These are phyloP conservation scores for Notolepis coatsorum DNA, from an alignment of 2,797 vertebrate species.

Conservation along the genomic window DNA sequence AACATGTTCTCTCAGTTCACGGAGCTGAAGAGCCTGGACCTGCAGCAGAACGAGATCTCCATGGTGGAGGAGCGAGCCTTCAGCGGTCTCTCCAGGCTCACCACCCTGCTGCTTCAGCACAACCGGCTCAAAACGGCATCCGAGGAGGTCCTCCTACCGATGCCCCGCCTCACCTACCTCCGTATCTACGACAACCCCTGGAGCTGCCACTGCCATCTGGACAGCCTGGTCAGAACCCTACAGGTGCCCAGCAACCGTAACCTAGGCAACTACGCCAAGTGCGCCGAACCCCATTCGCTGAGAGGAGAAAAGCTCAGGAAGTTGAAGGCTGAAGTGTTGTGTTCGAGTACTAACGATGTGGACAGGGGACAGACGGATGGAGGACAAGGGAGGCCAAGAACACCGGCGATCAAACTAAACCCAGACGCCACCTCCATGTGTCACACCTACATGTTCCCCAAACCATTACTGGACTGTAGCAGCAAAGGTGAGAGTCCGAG, in stretches of 20 bases:
- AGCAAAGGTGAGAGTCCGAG: conserved; percentile 86
- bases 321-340: conserved; percentile 84
- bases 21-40: conserved; percentile 90
- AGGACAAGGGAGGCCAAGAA: conserved; percentile 8
- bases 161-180: conserved; percentile 88
- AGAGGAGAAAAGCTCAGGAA: conserved; percentile 88
- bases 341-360: conserved; percentile 75
- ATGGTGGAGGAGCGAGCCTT: conserved; percentile 91
- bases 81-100: conserved; percentile 88
- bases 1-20: conserved; percentile 91
- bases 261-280: conserved; percentile 93
- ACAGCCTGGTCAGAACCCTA: conserved; percentile 89
- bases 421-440: conserved; percentile 87
- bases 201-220: conserved; percentile 90
- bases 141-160: conserved; percentile 90
- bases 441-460: conserved; percentile 90
- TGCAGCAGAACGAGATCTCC: conserved; percentile 94
- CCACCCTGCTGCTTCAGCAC: conserved; percentile 94
- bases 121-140: conserved; percentile 87
- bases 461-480: conserved; percentile 89
- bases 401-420: conserved; percentile 40
- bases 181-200: conserved; percentile 97
- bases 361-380: conserved; percentile 54
- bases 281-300: conserved; percentile 80
- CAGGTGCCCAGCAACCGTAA: conserved; percentile 94